Percentiles rank a stretch among this genome's conserved stretches.
phyloP scores from a whole-genome alignment of 1,140 invertebrate genomes.

The Conus betulinus region DNA sequence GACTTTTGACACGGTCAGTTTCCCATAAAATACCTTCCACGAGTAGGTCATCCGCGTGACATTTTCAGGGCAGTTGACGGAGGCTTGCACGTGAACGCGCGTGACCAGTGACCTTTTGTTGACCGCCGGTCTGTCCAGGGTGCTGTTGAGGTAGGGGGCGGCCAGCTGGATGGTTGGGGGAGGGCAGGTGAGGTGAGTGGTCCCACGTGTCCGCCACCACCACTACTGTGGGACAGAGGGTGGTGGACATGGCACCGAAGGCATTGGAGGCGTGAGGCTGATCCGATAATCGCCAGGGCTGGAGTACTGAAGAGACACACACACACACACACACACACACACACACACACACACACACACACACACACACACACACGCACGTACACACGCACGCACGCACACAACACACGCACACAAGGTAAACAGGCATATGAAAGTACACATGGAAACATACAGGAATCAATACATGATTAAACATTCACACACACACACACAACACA shows the following conservation, averaged over 20 bases:
- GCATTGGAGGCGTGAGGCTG: conserved; percentile 59
- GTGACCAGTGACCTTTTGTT: conserved; percentile 60
- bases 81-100: conserved; percentile 47
- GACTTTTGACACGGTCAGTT: not conserved
- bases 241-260: conserved; percentile 55
- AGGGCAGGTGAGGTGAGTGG: conserved; percentile 37
- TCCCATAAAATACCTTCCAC: conserved; percentile 51
- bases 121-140: conserved; percentile 33
- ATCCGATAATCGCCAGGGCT: conserved; percentile 55
- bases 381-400: no score
- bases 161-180: conserved; percentile 34
- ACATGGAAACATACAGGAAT: no score
- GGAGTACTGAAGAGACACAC: conserved; percentile 41
- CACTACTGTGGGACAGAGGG: conserved; percentile 56
- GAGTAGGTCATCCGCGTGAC: conserved; percentile 48
- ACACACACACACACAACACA: not conserved
- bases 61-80: conserved; percentile 41
- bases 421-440: no score
- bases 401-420: no score
- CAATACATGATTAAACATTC: not conserved
- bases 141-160: not conserved
- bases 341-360: no score
- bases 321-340: not conserved
- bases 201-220: conserved; percentile 24
- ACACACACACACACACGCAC: no score